These are phyloP conservation scores for Martes martes DNA, from an alignment of 2,113 vertebrate species.

Conservation along the genomic window DNA sequence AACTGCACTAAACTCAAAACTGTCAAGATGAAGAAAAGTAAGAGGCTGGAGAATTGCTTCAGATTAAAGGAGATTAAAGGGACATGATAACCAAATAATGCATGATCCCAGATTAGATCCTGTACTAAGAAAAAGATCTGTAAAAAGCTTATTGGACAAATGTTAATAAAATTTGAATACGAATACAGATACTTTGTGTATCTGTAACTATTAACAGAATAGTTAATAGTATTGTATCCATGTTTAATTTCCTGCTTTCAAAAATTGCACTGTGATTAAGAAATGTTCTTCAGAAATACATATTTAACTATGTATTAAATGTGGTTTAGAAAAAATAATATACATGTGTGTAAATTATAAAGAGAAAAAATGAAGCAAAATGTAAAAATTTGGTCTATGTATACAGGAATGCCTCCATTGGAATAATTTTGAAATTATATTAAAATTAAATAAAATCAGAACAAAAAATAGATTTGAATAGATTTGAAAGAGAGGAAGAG, in stretches of 20 bases:
- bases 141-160: not conserved
- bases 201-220: too few relatives aligned
- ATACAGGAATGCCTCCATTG: not conserved
- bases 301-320: not conserved
- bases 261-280: not conserved
- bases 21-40: not conserved
- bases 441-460: conserved; percentile 7
- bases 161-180: not conserved
- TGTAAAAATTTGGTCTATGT: not conserved
- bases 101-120: not conserved
- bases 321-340: not conserved
- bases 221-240: not conserved
- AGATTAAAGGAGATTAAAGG: not conserved
- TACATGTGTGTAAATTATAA: not conserved
- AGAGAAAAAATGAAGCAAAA: not conserved
- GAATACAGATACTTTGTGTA: not conserved
- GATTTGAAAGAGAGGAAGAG: not conserved
- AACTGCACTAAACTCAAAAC: not conserved
- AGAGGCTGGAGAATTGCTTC: not conserved
- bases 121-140: not conserved
- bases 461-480: not conserved
- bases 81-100: not conserved
- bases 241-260: not conserved
- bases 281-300: conserved; percentile 4
- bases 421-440: not conserved